These are phyloP conservation scores for Athripsodes cinereus DNA, from an alignment of 2,888 invertebrate species.

Conservation along the genomic window DNA sequence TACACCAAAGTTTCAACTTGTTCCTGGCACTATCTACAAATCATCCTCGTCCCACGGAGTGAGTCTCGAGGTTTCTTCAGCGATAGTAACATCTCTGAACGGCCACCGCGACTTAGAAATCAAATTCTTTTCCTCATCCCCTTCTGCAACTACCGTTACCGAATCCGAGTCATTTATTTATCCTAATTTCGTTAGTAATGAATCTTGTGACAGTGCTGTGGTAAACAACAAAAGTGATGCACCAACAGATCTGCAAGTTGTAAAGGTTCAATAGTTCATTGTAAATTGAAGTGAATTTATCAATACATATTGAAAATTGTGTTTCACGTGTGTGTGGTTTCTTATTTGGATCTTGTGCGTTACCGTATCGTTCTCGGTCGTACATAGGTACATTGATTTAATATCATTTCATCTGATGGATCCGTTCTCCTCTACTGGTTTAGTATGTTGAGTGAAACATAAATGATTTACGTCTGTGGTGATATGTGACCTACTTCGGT, in stretches of 20 bases:
- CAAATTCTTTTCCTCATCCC: slow-evolving; percentile 65
- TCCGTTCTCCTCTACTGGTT: background rate
- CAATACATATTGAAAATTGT: background rate
- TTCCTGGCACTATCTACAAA: slow-evolving; percentile 27
- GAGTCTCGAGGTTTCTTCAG: slow-evolving; percentile 65
- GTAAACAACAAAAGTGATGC: slow-evolving; percentile 7
- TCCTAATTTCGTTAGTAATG: slow-evolving; percentile 39
- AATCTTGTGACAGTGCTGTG: slow-evolving; percentile 11
- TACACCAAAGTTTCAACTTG: slow-evolving; percentile 25
- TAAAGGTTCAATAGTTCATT: slow-evolving; percentile 17
- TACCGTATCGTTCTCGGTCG: background rate
- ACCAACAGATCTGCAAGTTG: slow-evolving; percentile 10
- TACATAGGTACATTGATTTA: background rate
- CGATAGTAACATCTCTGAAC: slow-evolving; percentile 71
- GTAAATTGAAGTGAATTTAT: no score
- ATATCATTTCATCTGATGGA: background rate
- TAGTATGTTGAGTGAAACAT: background rate
- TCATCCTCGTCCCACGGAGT: slow-evolving; percentile 33
- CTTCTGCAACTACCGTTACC: slow-evolving; percentile 37
- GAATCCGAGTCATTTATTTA: slow-evolving; percentile 45
- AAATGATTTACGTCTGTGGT: background rate
- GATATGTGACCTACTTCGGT: background rate
- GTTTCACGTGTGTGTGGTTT: background rate
- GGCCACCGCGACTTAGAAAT: slow-evolving; percentile 74
- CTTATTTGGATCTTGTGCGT: background rate